phyloP scores from a whole-genome alignment of 2,888 invertebrate genomes.

The Nudaria mundana region DNA sequence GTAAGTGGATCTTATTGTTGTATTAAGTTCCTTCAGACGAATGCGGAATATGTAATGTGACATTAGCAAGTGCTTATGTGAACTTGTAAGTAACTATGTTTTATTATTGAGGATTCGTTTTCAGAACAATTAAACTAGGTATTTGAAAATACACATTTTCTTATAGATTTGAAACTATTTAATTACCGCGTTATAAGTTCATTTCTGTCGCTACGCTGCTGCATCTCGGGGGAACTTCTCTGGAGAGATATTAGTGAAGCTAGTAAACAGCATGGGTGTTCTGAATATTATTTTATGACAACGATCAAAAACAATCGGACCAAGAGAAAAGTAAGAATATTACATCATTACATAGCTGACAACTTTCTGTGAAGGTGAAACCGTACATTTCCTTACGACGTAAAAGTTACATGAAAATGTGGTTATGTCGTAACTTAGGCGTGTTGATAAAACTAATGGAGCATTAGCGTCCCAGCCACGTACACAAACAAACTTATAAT shows the following conservation, averaged over 20 bases:
- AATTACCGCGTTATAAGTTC: too few species aligned
- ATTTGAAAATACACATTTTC: too few species aligned
- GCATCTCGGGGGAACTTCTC: too few species aligned
- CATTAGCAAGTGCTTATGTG: background rate
- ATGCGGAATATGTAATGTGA: constrained; percentile 2
- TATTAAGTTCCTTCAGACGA: constrained; percentile 28
- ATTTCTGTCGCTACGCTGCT: too few species aligned
- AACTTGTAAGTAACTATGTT: too few species aligned
- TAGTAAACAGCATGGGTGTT: too few species aligned
- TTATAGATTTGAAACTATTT: too few species aligned
- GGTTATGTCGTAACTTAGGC: constrained; percentile 21
- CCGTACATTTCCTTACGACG: constrained; percentile 13
- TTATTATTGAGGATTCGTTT: too few species aligned
- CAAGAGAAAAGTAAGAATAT: constrained; percentile 12
- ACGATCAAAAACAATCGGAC: constrained; percentile 28
- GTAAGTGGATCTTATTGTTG: constrained; percentile 54
- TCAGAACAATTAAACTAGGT: too few species aligned
- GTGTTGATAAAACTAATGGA: constrained; percentile 30
- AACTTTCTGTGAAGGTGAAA: constrained; percentile 16
- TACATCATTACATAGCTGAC: background rate
- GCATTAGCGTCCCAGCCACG: constrained; percentile 42
- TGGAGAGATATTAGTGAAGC: too few species aligned
- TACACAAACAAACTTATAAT: constrained; percentile 42
- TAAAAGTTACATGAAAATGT: constrained; percentile 18
- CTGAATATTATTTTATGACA: too few species aligned